Conservation (phyloP, 2,113 vertebrate species). For the Lepidothrix coronata region DNA sequence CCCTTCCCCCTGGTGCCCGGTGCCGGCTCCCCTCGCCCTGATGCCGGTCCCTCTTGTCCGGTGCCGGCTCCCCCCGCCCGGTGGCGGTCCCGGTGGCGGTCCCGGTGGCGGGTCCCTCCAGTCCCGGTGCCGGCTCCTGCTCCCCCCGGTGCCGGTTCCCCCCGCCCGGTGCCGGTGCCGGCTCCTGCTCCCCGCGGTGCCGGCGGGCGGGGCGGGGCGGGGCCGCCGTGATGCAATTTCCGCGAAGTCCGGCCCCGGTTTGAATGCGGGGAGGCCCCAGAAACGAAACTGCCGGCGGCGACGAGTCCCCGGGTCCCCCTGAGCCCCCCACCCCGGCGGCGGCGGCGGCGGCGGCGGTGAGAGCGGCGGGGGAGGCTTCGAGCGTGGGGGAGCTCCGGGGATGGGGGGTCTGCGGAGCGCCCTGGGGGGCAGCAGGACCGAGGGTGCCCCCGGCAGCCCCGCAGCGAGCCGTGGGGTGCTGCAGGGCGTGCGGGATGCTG, state of each 20-base stretch:
- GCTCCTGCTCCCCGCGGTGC: background rate
- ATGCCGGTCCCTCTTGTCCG: background rate
- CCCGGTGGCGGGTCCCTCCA: background rate
- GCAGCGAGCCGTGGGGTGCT: background rate
- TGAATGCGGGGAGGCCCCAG: slow-evolving; percentile 38
- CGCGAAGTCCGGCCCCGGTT: slow-evolving; percentile 39
- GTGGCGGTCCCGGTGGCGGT: background rate
- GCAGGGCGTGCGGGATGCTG: background rate
- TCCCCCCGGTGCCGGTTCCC: background rate
- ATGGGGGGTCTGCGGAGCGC: background rate
- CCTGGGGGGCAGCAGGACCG: background rate
- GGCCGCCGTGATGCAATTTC: slow-evolving; percentile 62
- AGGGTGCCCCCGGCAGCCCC: background rate
- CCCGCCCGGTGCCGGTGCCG: background rate
- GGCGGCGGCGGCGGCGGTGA: background rate
- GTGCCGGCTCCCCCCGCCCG: background rate
- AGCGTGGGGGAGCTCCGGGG: background rate
- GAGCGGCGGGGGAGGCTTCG: background rate
- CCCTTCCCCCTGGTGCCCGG: background rate
- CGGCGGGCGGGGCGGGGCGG: slow-evolving; percentile 19
- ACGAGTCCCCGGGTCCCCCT: background rate
- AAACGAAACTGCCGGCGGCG: background rate
- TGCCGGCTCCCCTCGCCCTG: background rate
- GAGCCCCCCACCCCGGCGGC: background rate
- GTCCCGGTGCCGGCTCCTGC: background rate